Evolutionary conservation across 2,888 invertebrate species (phyloP).

Genomic region (Pecten maximus): DNA sequence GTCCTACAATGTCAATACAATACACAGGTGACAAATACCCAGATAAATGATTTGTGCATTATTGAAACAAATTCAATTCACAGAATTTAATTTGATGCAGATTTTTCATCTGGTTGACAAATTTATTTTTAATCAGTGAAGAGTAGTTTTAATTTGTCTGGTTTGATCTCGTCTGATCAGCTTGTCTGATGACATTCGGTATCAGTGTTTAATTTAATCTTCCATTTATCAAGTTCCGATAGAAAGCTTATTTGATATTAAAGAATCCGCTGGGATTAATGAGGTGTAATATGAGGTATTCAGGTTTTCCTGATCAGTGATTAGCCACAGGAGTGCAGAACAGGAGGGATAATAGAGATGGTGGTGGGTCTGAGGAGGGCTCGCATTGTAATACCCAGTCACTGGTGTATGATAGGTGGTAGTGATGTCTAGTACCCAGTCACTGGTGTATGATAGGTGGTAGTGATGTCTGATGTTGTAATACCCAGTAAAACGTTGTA

Average conservation of each 20-base stretch:
- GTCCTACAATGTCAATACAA: background rate
- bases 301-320: background rate
- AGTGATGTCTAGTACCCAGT: no score
- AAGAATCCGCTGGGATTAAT: background rate
- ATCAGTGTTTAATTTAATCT: background rate
- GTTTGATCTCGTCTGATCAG: background rate
- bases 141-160: background rate
- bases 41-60: slow-evolving; percentile 1
- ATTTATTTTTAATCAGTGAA: slow-evolving; percentile 1
- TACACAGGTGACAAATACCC: background rate
- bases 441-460: no score
- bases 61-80: background rate
- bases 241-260: slow-evolving; percentile 13
- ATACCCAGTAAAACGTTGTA: no score
- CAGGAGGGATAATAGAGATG: background rate
- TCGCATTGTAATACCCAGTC: background rate
- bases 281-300: background rate
- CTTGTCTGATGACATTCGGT: background rate
- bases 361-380: background rate
- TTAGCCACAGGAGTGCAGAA: background rate
- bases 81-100: background rate
- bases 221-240: background rate
- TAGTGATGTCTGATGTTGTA: no score
- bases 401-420: no score
- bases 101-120: slow-evolving; percentile 1